Evolutionary conservation across 2,888 invertebrate genomes (phyloP).

Genomic region (Himalopsyche anomala): DNA sequence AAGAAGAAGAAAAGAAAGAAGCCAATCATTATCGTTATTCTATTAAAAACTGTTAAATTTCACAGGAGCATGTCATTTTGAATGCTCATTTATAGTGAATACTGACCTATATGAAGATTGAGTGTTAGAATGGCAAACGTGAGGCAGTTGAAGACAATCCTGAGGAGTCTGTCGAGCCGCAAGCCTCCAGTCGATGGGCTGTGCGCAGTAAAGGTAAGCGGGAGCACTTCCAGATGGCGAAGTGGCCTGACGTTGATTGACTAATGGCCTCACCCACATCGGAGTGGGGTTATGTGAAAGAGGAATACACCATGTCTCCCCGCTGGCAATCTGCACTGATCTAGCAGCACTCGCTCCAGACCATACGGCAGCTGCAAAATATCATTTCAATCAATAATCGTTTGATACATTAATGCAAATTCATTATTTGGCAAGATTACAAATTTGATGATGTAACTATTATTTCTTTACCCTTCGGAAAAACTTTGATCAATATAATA

Average conservation of each 20-base stretch:
- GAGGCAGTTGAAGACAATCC: constrained; percentile 65
- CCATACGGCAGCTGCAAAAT: constrained; percentile 67
- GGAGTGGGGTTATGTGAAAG: constrained; percentile 84
- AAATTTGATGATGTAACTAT: no score
- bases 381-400: constrained; percentile 66
- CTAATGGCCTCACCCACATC: constrained; percentile 84
- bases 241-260: constrained; percentile 73
- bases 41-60: no score
- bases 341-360: constrained; percentile 67
- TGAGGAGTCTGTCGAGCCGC: constrained; percentile 66
- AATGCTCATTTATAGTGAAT: not conserved
- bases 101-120: constrained; percentile 66
- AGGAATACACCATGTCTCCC: constrained; percentile 84
- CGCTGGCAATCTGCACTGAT: constrained; percentile 73
- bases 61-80: no score
- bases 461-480: no score
- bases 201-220: constrained; percentile 79
- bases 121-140: constrained; percentile 67
- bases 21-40: no score
- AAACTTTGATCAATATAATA: no score
- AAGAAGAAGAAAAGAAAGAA: no score
- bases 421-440: no score
- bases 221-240: constrained; percentile 78
- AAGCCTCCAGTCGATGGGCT: constrained; percentile 70
- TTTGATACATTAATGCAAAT: no score